A percentile compares a stretch with the other conserved stretches of the same genome.
phyloP scores from a whole-genome alignment of 2,888 invertebrate species.

The Calliscelio sp. region DNA sequence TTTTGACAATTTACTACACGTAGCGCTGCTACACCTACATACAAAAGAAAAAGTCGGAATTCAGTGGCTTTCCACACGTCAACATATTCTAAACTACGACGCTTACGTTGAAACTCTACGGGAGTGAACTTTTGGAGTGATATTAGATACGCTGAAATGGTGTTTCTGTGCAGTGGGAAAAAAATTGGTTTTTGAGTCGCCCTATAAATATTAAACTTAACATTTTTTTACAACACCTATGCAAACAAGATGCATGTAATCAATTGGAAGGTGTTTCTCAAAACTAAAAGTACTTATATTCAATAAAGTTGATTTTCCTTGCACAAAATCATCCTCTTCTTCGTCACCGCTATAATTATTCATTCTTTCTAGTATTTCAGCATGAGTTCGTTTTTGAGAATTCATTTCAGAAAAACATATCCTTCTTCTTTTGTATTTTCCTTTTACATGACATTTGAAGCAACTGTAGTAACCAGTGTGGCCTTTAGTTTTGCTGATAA shows the following conservation, averaged over 20 bases:
- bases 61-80: conserved; percentile 60
- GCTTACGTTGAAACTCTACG: conserved; percentile 45
- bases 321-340: conserved; percentile 22
- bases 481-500: too few species aligned
- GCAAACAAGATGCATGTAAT: conserved; percentile 36
- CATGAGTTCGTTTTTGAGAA: conserved; percentile 24
- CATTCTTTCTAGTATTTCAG: conserved; percentile 21
- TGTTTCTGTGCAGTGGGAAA: neutral
- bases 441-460: too few species aligned
- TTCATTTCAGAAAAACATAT: conserved; percentile 35
- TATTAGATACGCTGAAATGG: conserved; percentile 23
- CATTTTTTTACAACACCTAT: conserved; percentile 31
- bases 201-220: conserved; percentile 7
- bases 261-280: neutral
- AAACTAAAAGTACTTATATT: conserved; percentile 47
- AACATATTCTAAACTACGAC: conserved; percentile 16
- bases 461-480: too few species aligned
- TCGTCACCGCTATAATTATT: neutral
- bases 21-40: conserved; percentile 41
- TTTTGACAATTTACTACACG: too few species aligned
- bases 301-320: conserved; percentile 36
- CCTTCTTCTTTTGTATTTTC: conserved; percentile 33
- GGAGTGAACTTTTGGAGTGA: conserved; percentile 26
- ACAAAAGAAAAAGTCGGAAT: conserved; percentile 52
- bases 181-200: conserved; percentile 17